Base-by-base conservation (phyloP, 2,113 vertebrate species). In the Chauna torquata region DNA sequence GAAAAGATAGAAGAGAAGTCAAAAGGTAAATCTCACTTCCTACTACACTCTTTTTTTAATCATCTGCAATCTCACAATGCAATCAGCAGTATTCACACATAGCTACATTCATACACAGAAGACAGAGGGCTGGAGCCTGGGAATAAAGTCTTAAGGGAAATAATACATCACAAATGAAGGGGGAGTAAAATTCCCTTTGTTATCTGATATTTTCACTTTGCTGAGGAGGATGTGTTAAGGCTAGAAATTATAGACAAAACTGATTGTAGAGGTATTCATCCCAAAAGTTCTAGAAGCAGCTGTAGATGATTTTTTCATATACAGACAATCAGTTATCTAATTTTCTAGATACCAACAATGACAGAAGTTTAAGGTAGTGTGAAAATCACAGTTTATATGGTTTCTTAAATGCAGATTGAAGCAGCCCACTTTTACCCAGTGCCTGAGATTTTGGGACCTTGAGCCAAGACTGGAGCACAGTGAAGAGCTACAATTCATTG, bases 11-110 rank as follows among this genome's bases (percentile, higher is more conserved):
- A 90, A 49, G 34, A 89, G 77, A 94, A 65, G 86, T 88, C 84
- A 95, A 94, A 94, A 93, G 77, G 57, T 65, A 92, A 93, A 83
- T 95, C 95, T 96, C 95, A 96, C 92, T 77, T 92, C 89, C 71
- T 90, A 47, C 94, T 78, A 92, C 92, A 96, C 34, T 76, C 64
- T 58, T 94, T 75, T 78, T 95, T 86, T 86, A 89, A 92, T 77
- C 59, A 3, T n/a, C 90, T 66, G 19, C 66, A 81, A 59, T 86
- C 59, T 82, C 65, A 83, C 54, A 77, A 65, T 86, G 65, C 44
- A 95, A 58, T 85, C 87, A 93, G 36, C 65, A 80, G 52, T 57
- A 82, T 94, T 91, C 68, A 42, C 83, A 90, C 50, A 50, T 80
- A 95, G 61, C 36, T 79, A 50, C 40, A 9, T 47, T 71, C 38